phyloP scores from a whole-genome alignment of 1,140 invertebrate genomes.

The Trachymyrmex septentrionalis region DNA sequence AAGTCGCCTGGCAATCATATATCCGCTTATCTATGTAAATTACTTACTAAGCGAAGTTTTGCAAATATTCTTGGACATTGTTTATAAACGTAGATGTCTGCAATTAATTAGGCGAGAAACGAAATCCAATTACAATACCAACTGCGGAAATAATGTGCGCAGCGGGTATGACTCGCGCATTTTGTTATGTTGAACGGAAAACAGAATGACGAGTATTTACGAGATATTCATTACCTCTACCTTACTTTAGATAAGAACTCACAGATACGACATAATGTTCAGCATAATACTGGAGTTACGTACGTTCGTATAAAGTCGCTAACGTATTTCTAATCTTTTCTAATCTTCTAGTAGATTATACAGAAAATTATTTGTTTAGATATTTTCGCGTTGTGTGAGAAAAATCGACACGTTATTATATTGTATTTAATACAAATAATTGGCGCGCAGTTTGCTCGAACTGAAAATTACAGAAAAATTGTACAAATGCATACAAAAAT shows the following conservation, averaged over 20 bases:
- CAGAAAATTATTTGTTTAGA: not conserved
- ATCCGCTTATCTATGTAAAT: not conserved
- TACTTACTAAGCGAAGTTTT: not conserved
- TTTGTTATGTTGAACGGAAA: slow-evolving; percentile 19
- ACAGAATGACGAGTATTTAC: slow-evolving; percentile 33
- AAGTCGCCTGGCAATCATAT: not conserved
- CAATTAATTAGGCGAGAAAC: not conserved
- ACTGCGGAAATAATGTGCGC: slow-evolving; percentile 25
- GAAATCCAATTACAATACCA: slow-evolving; percentile 7
- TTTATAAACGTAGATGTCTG: not conserved
- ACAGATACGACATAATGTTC: slow-evolving; percentile 14
- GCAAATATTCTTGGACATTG: not conserved
- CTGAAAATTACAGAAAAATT: too few species aligned
- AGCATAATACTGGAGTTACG: slow-evolving; percentile 8
- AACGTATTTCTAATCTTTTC: not conserved
- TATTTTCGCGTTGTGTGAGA: not conserved
- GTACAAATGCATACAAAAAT: too few species aligned
- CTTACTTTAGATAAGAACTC: slow-evolving; percentile 44
- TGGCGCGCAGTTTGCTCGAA: too few species aligned
- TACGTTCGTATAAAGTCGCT: not conserved
- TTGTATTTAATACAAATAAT: not conserved
- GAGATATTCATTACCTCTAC: slow-evolving; percentile 36
- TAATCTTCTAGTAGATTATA: slow-evolving; percentile 3
- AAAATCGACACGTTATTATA: not conserved
- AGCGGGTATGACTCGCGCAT: not conserved